Evolutionary conservation across 2,113 vertebrate species (phyloP), one percentile per base, ranked within the genome.

Genomic region (Chitala chitala): DNA sequence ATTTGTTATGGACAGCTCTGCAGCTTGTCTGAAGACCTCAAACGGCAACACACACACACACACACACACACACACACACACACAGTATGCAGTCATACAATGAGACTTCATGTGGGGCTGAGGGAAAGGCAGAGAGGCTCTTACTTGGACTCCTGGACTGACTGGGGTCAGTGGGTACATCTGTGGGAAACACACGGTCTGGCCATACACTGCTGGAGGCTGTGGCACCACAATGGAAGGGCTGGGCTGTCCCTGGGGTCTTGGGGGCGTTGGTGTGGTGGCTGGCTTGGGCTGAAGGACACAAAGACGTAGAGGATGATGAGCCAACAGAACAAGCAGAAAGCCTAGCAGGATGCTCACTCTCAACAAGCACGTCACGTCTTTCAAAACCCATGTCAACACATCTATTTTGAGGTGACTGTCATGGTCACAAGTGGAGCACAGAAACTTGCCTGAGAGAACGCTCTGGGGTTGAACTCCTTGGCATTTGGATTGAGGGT

Each of bases 121-220:
- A 12, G 12, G 44, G 12, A 26, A n/a, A n/a, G 36, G 12, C 1
- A 2, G 20, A 29, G 10, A 6, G 66, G 44, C 85, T 92, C 89
- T n/a, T n/a, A 98, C 97, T 92, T 99, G 97, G 59, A 99, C 95
- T 64, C 97, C 97, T 59, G 97, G 96, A 84, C 96, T 98, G 82
- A 99, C 96, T 31, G 97, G 94, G 5, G 89, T 90, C 78, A 98
- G 93, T 0, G 97, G 96, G 87, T 98, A 99, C 94, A 98, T 96
- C 92, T 97, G 96, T 78, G 96, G 94, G 87, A 98, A 98, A 91
- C 95, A 99, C 81, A 99, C 94, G 2, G 94, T 91, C 76, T 98
- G 96, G 44, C 94, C 91, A 78, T 98, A 99, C 48, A 99, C 92
- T 4, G 96, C 81, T 22, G 91, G 94, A 75, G 95, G 94, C 84